phyloP scores from a whole-genome alignment of 2,888 invertebrate species.

The Morpho deidamia region DNA sequence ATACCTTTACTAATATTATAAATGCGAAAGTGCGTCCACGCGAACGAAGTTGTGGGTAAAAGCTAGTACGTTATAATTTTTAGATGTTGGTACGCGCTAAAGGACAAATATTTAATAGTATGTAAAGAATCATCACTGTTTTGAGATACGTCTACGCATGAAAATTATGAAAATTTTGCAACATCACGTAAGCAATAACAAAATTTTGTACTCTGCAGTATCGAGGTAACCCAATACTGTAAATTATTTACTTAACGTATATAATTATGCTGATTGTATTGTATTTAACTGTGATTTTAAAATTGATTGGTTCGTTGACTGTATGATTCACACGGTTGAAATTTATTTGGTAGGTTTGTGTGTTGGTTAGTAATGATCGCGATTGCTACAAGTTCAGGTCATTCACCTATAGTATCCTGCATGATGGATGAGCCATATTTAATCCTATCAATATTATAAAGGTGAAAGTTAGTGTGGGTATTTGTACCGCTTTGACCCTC shows the following conservation, averaged over 20 bases:
- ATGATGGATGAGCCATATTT: conserved; percentile 21
- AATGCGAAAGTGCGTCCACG: too few relatives aligned
- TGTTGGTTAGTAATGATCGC: conserved; percentile 37
- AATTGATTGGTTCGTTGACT: conserved; percentile 34
- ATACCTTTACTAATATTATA: too few relatives aligned
- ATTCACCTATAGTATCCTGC: conserved; percentile 60
- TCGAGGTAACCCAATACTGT: conserved; percentile 6
- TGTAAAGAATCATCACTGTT: too few relatives aligned
- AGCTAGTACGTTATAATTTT: too few relatives aligned
- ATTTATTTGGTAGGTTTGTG: conserved; percentile 33
- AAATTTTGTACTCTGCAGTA: conserved; percentile 7
- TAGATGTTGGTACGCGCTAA: background rate
- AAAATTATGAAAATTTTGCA: background rate
- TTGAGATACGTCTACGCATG: too few relatives aligned
- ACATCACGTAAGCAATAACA: background rate
- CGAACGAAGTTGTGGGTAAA: too few relatives aligned
- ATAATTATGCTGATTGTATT: conserved; percentile 5
- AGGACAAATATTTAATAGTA: background rate
- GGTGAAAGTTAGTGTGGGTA: too few relatives aligned
- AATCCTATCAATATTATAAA: background rate
- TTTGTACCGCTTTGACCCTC: too few relatives aligned
- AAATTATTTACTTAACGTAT: background rate
- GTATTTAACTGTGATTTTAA: conserved; percentile 10
- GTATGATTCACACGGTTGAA: conserved; percentile 45
- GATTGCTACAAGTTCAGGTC: conserved; percentile 49